Base-by-base conservation (phyloP, 2,888 invertebrate species). In the Chesias legatella region DNA sequence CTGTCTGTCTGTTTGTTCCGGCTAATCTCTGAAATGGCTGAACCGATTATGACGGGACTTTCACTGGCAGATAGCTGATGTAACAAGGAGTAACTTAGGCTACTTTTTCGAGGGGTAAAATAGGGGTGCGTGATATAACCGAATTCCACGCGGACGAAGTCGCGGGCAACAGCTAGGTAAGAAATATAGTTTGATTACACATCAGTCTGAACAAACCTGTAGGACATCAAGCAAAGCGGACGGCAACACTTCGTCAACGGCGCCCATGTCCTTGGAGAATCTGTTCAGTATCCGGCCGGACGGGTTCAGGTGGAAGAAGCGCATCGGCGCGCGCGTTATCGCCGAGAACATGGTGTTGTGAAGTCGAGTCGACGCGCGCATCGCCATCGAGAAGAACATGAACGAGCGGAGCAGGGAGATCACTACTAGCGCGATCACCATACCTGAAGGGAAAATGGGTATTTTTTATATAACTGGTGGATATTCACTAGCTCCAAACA, bases 221-320 rank as follows among this genome's bases (percentile, higher is more conserved):
- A 90, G 58, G 0, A 90, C 90, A 72, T 92, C 92, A 28, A 93
- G 90, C 38, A 92, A 58, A 0, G 91, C 91, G 1, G 84, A 78
- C 0, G 92, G 92, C 43, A 93, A 56, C 5, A 92, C 74, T 60
- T 92, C 92, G 56, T 93, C 92, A 0, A 92, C 90, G 0, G 92
- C 90, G 0, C 92, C 96, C 90, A 96, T 93, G 63, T 97, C 97
- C 75, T 97, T 97, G 0, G 96, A 94, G 79, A 97, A 97, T 11
- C 97, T 88, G 79, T 97, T 97, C 29, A 97, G 84, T 57, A 97
- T 94, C 29, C 94, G 84, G 0, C 94, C 94, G 0, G 94, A 93
- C 0, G 96, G 94, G 77, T 97, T 97, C 2, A 91, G 91, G 68
- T 96, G 95, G 82, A 97, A 98, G 83, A 98, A 98, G 10, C 91